Base-by-base conservation (phyloP, 2,888 invertebrate genomes). In the Lepas anatifera region DNA sequence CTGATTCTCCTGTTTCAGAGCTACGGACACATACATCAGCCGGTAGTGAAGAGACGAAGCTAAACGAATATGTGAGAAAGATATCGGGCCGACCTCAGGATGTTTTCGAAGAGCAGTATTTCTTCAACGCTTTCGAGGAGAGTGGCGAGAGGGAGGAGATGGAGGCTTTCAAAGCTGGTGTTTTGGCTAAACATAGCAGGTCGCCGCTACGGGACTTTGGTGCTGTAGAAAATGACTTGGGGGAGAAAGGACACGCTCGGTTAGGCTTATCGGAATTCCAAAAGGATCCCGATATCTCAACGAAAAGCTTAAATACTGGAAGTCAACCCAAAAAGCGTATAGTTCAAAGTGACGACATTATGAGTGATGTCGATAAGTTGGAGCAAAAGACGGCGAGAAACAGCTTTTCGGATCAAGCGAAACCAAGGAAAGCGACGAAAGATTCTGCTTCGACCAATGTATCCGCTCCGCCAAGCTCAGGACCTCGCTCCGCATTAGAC, bases 261-360 rank as follows among this genome's bases (percentile, higher is more conserved):
- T 3, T 7, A 25, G 25, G n/a, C 48, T 1, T n/a, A 8, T 25
- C 25, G 25, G 48, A 8, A 25, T n/a, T 13, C 13, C 7, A 13
- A n/a, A 8, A 1, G 1, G n/a, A 3, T 1, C 1, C 1, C 2
- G 3, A 1, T 10, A 7, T 10, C 6, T 7, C 48, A 25, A 8
- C 48, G 48, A 10, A 7, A 1, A 25, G 25, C 8, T n/a, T 7
- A 41, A 16, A 41, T 16, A 41, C 41, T 41, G 41, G 41, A 41
- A 13, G 41, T 4, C 11, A 4, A 4, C 10, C 41, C 41, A 41
- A 41, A 41, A 16, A 41, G 11, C n/a, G n/a, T n/a, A n/a, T n/a
- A n/a, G n/a, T n/a, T n/a, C n/a, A n/a, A 41, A 16, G 41, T 41
- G 4, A 13, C 11, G 41, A 41, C 41, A 1, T 16, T 10, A 41